phyloP scores from a whole-genome alignment of 2,797 vertebrate genomes.

The Manis pentadactyla region DNA sequence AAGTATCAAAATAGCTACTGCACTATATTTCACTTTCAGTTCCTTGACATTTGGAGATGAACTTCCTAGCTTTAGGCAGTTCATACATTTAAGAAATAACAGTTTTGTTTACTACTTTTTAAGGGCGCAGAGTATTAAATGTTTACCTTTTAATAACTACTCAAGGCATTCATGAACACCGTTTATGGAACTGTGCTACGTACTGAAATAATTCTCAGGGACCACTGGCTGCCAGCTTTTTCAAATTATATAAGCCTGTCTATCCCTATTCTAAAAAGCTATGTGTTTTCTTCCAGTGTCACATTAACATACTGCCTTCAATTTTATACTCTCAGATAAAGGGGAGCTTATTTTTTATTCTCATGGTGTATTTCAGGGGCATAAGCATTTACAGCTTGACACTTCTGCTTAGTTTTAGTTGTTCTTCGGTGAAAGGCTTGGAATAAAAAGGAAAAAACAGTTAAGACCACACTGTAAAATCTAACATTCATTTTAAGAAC shows the following conservation, averaged over 20 bases:
- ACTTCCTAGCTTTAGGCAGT: background rate
- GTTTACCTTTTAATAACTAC: background rate
- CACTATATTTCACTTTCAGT: background rate
- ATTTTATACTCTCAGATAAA: background rate
- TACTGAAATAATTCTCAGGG: background rate
- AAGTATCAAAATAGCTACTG: constrained; percentile 24
- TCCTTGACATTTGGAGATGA: background rate
- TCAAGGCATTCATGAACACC: background rate
- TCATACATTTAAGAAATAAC: constrained; percentile 10
- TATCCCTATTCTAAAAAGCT: background rate
- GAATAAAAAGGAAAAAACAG: background rate
- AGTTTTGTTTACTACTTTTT: background rate
- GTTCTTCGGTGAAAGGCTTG: constrained; percentile 45
- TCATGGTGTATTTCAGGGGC: background rate
- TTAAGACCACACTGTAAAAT: background rate
- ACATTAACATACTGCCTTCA: constrained; percentile 5
- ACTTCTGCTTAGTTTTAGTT: background rate
- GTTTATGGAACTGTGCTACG: background rate
- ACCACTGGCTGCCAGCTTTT: background rate
- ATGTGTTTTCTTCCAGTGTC: background rate
- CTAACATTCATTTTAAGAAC: constrained; percentile 40
- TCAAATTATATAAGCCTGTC: background rate
- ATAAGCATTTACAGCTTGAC: background rate
- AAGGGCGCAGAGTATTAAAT: background rate
- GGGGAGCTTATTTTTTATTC: background rate